phyloP scores from a whole-genome alignment of 2,888 invertebrate species.

The Acanthosepion lycidas region DNA sequence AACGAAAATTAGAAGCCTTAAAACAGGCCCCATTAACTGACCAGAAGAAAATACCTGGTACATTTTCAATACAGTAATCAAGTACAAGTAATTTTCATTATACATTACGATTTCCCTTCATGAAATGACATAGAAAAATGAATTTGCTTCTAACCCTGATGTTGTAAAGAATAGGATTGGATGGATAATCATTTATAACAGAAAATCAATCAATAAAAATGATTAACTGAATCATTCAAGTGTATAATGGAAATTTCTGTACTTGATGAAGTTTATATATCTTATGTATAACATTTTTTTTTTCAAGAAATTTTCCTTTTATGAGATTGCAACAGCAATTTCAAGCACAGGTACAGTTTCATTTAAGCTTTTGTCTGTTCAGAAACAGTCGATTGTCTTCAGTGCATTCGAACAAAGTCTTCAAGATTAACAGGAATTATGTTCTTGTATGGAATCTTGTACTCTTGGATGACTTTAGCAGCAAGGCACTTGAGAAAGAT shows the following conservation, averaged over 20 bases:
- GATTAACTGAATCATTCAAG: neutral
- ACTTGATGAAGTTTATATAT: neutral
- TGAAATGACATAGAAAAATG: neutral
- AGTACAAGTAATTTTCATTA: neutral
- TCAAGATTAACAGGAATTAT: conserved; percentile 65
- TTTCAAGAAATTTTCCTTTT: neutral
- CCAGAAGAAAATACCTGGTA: too few relatives aligned
- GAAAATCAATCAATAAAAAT: neutral
- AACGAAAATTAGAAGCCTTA: too few relatives aligned
- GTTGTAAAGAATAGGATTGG: neutral
- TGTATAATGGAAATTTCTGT: neutral
- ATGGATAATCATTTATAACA: too few relatives aligned
- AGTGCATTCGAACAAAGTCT: conserved; percentile 70
- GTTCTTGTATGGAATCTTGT: conserved; percentile 75
- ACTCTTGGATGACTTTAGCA: conserved; percentile 80
- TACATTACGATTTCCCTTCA: neutral
- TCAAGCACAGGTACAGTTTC: neutral
- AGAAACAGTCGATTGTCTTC: conserved; percentile 46
- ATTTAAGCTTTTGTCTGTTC: neutral
- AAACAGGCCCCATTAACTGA: too few relatives aligned
- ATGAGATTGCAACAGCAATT: neutral
- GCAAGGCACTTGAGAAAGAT: conserved; percentile 69
- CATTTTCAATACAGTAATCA: neutral
- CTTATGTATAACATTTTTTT: neutral
- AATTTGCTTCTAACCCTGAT: neutral